Evolutionary conservation across 2,113 vertebrate genomes (phyloP).

Genomic region (Myotis lucifugus): DNA sequence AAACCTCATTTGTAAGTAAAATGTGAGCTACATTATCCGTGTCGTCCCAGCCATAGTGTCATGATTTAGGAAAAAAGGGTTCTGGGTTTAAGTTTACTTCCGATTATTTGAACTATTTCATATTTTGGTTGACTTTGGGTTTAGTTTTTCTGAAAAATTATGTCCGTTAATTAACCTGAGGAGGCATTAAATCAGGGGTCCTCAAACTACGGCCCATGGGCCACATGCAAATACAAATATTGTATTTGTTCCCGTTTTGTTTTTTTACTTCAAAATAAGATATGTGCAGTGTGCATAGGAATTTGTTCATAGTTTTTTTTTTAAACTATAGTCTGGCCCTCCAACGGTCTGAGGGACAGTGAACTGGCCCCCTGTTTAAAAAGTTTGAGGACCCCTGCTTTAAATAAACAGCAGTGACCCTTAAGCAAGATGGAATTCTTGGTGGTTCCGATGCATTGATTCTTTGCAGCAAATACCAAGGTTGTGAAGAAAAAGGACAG

Average conservation of each 20-base stretch:
- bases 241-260: too few species aligned
- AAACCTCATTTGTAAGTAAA: conserved; percentile 65
- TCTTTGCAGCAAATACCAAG: conserved; percentile 48
- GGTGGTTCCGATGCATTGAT: conserved; percentile 5
- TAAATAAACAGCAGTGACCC: not conserved
- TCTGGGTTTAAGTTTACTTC: not conserved
- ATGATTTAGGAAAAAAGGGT: not conserved
- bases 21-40: not conserved
- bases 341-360: too few species aligned
- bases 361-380: too few species aligned
- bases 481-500: not conserved
- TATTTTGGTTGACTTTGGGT: conserved; percentile 1
- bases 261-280: too few species aligned
- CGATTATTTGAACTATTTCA: conserved; percentile 11
- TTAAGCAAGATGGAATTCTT: not conserved
- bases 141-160: not conserved
- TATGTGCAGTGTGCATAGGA: too few species aligned
- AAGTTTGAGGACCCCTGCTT: not conserved
- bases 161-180: conserved; percentile 9
- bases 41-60: not conserved
- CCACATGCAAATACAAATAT: too few species aligned
- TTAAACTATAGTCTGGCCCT: too few species aligned
- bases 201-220: too few species aligned
- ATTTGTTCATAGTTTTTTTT: too few species aligned
- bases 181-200: not conserved